phyloP scores from a whole-genome alignment of 2,113 vertebrate species.

The Pseudorectes ferrugineus region DNA sequence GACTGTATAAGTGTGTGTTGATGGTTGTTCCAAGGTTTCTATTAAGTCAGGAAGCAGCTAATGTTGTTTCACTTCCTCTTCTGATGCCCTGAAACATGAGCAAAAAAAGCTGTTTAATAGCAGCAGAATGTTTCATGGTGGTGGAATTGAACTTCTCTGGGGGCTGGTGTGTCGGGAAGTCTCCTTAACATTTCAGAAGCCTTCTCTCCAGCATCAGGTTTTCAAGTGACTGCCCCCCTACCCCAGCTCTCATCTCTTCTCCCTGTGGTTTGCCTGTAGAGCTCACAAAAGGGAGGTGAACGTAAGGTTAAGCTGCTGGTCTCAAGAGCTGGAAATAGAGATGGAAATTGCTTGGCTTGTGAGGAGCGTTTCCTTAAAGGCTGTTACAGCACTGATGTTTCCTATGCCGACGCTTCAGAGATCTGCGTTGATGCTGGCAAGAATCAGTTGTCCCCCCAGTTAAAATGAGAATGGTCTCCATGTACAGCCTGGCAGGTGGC shows the following conservation, averaged over 20 bases:
- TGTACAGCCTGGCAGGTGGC: neutral
- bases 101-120: neutral
- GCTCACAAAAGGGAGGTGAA: constrained; percentile 35
- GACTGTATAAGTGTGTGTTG: neutral
- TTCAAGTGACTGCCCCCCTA: neutral
- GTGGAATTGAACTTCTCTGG: neutral
- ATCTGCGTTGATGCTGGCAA: neutral
- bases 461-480: fast-evolving
- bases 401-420: neutral
- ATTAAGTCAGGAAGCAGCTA: constrained; percentile 24
- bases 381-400: neutral
- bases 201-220: neutral
- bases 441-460: neutral
- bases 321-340: constrained; percentile 64
- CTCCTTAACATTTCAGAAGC: constrained; percentile 34
- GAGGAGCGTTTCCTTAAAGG: neutral
- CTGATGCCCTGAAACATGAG: neutral
- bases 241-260: constrained; percentile 12
- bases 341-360: neutral
- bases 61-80: constrained; percentile 2
- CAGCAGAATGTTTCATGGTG: neutral
- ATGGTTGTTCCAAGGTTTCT: neutral
- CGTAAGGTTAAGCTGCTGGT: constrained; percentile 44
- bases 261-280: neutral
- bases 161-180: neutral